Evolutionary conservation across 2,797 vertebrate genomes (phyloP).

Genomic region (Triplophysa bombifrons): DNA sequence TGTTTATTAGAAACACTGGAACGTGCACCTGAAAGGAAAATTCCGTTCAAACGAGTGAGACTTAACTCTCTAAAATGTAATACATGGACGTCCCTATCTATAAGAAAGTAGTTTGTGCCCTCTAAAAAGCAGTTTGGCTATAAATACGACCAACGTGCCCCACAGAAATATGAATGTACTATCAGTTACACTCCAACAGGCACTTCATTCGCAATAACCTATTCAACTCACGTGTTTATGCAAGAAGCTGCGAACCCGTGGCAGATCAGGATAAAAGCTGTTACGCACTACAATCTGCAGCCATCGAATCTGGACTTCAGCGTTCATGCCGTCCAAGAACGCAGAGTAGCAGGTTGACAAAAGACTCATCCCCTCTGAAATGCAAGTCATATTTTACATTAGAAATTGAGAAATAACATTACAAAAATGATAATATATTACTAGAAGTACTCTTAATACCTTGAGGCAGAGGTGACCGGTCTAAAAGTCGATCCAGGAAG

Average conservation of each 20-base stretch:
- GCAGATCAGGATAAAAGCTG: slow-evolving; percentile 88
- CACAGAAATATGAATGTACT: neutral
- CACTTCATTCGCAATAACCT: neutral
- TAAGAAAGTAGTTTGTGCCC: too few relatives aligned
- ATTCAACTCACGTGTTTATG: slow-evolving; percentile 86
- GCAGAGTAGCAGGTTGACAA: slow-evolving; percentile 87
- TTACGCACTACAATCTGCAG: slow-evolving; percentile 93
- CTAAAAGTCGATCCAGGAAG: slow-evolving; percentile 91
- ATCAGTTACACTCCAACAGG: slow-evolving; percentile 10
- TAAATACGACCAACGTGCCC: neutral
- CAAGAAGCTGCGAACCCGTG: slow-evolving; percentile 88
- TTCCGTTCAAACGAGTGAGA: neutral
- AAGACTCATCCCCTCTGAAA: slow-evolving; percentile 84
- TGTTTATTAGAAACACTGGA: slow-evolving; percentile 10
- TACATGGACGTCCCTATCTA: too few relatives aligned
- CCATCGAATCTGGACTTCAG: slow-evolving; percentile 95
- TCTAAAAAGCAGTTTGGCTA: neutral
- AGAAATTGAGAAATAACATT: neutral
- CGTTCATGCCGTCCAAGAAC: slow-evolving; percentile 88
- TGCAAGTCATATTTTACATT: slow-evolving; percentile 38
- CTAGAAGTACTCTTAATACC: slow-evolving; percentile 66
- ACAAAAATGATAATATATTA: neutral
- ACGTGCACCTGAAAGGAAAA: slow-evolving; percentile 2
- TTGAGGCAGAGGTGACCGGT: slow-evolving; percentile 84
- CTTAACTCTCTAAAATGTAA: too few relatives aligned